Base-by-base conservation (phyloP, 2,113 vertebrate species). In the Hirundichthys speculiger region DNA sequence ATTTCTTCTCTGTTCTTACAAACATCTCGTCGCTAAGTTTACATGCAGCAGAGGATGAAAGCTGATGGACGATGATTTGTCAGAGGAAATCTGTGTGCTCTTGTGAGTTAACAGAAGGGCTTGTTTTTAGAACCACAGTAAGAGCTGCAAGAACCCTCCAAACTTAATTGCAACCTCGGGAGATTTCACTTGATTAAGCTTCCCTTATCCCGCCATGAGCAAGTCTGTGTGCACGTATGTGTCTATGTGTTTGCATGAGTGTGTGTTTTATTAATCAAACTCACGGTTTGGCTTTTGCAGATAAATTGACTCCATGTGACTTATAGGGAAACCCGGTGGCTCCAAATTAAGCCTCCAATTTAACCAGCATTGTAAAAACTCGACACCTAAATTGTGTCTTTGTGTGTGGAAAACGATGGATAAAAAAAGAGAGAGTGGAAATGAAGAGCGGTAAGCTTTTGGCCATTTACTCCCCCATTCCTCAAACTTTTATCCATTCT, bases 331-430 rank as follows among this genome's bases (percentile, higher is more conserved):
- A 85, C 65, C 82, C 72, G 53, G 21, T 25, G 38, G 77, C 73
- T 80, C 47, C 72, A 83, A 87, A 86, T 77, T 68, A 87, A 74
- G 75, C 75, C 61, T 78, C 70, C 75, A 78, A 80, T 88, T 84
- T 85, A 86, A 81, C 67, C 52, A 69, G 77, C 56, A 68, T 18
- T 77, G 70, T 71, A 48, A 40, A 64, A 84, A 48, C 55, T 57
- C 53, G 65, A 60, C 30, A 38, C 1, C 59, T 34, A 59, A 18
- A 19, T n/a, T 21, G 43, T 46, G 13, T 62, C 39, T 52, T 22
- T 24, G 21, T 12, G 15, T 7, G 2, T 20, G 16, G 40, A 38
- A 34, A 4, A 19, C 18, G 53, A 49, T 25, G 12, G 11, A 63
- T 25, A 47, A 51, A 45, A 21, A 46, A 16, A 10, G 24, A 52